Percentiles rank a stretch among this genome's conserved stretches.
Evolutionary conservation across 2,113 vertebrate genomes (phyloP).

Genomic region (Heliornis fulica): DNA sequence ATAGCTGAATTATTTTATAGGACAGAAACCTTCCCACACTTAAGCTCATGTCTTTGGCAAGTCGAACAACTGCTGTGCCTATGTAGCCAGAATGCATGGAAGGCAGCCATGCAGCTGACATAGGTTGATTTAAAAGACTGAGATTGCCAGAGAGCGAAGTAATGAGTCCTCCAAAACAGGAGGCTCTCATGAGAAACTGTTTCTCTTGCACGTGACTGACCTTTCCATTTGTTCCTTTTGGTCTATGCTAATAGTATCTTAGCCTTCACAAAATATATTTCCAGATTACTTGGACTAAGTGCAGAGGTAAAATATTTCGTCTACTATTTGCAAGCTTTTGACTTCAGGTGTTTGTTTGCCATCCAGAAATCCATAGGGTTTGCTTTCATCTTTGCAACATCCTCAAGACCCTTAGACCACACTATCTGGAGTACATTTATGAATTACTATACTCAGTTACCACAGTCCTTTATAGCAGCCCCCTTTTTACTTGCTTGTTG

Average conservation of each 20-base stretch:
- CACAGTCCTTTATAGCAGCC: not conserved
- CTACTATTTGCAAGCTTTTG: not conserved
- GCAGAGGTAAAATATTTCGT: not conserved
- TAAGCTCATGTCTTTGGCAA: not conserved
- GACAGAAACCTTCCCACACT: conserved; percentile 6
- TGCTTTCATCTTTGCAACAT: not conserved
- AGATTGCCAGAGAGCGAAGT: not conserved
- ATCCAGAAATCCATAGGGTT: not conserved
- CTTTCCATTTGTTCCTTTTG: not conserved
- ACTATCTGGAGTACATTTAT: not conserved
- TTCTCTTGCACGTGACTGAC: not conserved
- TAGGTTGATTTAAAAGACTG: not conserved
- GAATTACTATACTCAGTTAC: not conserved
- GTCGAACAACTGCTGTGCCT: not conserved
- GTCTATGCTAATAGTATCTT: not conserved
- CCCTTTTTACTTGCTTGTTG: not conserved
- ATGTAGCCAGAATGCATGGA: not conserved
- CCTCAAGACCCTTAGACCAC: not conserved
- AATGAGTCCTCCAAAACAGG: not conserved
- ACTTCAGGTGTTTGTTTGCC: not conserved
- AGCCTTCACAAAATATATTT: not conserved
- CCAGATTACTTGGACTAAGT: not conserved
- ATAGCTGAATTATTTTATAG: not conserved
- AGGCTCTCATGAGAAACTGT: not conserved
- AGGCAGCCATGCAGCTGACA: conserved; percentile 5